Evolutionary conservation across 35 echinoderm and acorn worm genomes (phyloP).

Genomic region (Diadema setosum): DNA sequence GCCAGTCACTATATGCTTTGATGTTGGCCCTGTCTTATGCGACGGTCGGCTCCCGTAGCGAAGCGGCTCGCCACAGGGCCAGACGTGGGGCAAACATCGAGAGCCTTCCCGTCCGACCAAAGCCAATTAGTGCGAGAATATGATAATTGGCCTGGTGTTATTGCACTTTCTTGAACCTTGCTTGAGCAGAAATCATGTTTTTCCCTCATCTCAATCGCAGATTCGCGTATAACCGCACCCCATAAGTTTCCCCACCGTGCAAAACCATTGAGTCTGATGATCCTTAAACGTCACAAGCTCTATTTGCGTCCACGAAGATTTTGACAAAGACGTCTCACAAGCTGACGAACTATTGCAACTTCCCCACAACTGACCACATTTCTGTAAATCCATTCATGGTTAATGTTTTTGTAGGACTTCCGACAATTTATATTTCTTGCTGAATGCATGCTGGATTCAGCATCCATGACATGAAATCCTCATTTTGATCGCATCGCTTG

Average conservation of each 20-base stretch:
- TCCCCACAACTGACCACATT: too few species aligned
- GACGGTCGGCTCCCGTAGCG: not conserved
- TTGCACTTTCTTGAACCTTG: slow-evolving; percentile 7
- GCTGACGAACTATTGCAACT: not conserved
- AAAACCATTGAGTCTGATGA: not conserved
- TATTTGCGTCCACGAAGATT: not conserved
- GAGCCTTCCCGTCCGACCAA: not conserved
- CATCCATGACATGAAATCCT: too few species aligned
- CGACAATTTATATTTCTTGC: too few species aligned
- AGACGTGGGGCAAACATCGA: not conserved
- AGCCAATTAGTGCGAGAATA: slow-evolving; percentile 25
- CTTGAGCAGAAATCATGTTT: not conserved
- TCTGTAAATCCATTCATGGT: too few species aligned
- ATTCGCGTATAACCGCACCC: not conserved
- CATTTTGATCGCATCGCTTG: too few species aligned
- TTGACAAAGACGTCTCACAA: not conserved
- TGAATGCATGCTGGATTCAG: too few species aligned
- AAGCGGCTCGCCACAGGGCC: slow-evolving; percentile 5
- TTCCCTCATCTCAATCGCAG: not conserved
- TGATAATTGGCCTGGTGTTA: slow-evolving; percentile 11
- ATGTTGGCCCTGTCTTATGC: too few species aligned
- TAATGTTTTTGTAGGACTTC: too few species aligned
- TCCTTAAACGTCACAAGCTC: too few species aligned
- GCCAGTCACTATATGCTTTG: too few species aligned
- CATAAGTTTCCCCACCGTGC: not conserved